Evolutionary conservation across 1,140 invertebrate genomes (phyloP).

Genomic region (Lordiphosa clarofinis): DNA sequence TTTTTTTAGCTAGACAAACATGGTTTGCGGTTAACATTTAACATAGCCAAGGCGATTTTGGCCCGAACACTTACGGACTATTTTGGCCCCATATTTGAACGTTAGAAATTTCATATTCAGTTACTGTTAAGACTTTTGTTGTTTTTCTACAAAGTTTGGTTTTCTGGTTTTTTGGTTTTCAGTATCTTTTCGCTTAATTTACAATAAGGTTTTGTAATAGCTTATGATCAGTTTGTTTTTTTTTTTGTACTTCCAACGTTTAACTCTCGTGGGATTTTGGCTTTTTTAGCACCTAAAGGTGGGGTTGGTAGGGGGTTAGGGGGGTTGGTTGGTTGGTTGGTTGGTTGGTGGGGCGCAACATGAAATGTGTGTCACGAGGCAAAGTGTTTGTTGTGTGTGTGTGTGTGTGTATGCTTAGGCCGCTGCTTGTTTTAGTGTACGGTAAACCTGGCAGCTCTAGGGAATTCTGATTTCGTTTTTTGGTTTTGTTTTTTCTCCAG

Average conservation of each 20-base stretch:
- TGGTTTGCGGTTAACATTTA: slow-evolving; percentile 47
- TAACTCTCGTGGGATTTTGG: slow-evolving; percentile 14
- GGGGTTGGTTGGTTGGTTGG: background rate
- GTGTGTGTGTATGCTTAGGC: slow-evolving; percentile 29
- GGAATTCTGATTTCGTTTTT: slow-evolving; percentile 68
- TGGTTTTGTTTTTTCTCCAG: slow-evolving; percentile 11
- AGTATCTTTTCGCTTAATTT: slow-evolving; percentile 66
- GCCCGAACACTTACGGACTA: slow-evolving; percentile 80
- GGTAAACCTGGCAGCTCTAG: slow-evolving; percentile 56
- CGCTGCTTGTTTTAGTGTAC: slow-evolving; percentile 23
- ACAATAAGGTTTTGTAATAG: slow-evolving; percentile 78
- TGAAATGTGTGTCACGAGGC: slow-evolving; percentile 63
- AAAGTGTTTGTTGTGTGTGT: slow-evolving; percentile 22
- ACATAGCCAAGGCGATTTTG: slow-evolving; percentile 77
- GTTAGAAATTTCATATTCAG: slow-evolving; percentile 25
- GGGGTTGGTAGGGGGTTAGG: slow-evolving; percentile 5
- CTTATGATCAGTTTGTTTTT: slow-evolving; percentile 36
- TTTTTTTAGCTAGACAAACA: slow-evolving; percentile 9
- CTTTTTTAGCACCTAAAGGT: background rate
- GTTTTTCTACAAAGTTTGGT: slow-evolving; percentile 64
- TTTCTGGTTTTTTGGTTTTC: slow-evolving; percentile 10
- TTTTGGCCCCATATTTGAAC: slow-evolving; percentile 73
- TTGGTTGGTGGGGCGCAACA: slow-evolving; percentile 49
- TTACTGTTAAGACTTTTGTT: slow-evolving; percentile 49
- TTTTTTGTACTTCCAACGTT: slow-evolving; percentile 21